Percentiles rank a stretch among this genome's conserved stretches.
Evolutionary conservation across 2,113 vertebrate genomes (phyloP).

Genomic region (Apteryx owenii): DNA sequence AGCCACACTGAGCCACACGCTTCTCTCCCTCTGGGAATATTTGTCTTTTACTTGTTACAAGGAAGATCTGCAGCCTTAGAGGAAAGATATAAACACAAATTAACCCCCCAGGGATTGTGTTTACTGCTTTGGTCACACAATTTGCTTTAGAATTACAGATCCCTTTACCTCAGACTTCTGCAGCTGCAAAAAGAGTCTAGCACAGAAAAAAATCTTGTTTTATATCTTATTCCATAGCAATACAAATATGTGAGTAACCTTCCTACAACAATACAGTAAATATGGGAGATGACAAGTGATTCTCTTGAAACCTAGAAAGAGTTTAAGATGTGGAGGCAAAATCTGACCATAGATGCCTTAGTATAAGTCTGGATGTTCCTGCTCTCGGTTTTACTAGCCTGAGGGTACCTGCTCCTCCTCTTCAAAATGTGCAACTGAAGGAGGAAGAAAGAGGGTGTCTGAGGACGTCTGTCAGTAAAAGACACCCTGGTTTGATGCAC

Average conservation of each 20-base stretch:
- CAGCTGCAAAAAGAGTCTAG: not conserved
- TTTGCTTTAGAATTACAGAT: not conserved
- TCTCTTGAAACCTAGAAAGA: not conserved
- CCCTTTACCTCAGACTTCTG: not conserved
- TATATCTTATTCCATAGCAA: not conserved
- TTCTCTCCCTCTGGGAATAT: slow-evolving; percentile 81
- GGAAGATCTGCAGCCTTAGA: slow-evolving; percentile 66
- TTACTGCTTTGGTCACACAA: slow-evolving; percentile 9
- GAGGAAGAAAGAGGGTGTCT: not conserved
- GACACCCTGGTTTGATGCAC: not conserved
- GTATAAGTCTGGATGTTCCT: not conserved
- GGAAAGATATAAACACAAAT: slow-evolving; percentile 49
- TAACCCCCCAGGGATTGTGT: slow-evolving; percentile 29
- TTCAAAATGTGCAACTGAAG: not conserved
- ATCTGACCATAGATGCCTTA: no score
- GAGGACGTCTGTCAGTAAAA: not conserved
- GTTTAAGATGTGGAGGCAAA: not conserved
- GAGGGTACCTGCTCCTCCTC: not conserved
- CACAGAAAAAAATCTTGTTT: not conserved
- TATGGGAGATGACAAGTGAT: not conserved
- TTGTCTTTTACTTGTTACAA: slow-evolving; percentile 74
- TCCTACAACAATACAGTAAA: not conserved
- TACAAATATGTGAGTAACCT: not conserved
- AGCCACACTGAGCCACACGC: not conserved
- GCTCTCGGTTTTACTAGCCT: not conserved